Conservation (phyloP, 2,888 invertebrate genomes). For the Galerucella nymphaeae region DNA sequence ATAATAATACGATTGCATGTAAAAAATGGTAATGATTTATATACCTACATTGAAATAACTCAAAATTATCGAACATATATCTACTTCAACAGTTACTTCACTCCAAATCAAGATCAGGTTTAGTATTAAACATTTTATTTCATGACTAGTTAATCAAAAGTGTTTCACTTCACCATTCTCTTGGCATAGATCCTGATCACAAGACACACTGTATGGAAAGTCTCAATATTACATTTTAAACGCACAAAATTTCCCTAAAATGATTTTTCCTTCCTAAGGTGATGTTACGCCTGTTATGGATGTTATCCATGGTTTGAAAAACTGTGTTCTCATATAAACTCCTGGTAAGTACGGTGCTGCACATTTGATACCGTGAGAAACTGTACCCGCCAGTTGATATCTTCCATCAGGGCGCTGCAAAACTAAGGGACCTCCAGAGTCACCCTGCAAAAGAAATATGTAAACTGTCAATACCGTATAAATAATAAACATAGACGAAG, state of each 20-base stretch:
- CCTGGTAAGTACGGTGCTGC: slow-evolving; percentile 92
- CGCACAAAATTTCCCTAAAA: slow-evolving; percentile 19
- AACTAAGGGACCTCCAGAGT: slow-evolving; percentile 91
- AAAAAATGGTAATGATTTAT: no score
- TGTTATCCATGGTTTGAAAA: slow-evolving; percentile 91
- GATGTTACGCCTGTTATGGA: slow-evolving; percentile 80
- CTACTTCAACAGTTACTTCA: neutral
- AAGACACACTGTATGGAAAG: no score
- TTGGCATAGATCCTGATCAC: neutral
- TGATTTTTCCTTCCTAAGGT: slow-evolving; percentile 28
- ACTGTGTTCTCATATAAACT: slow-evolving; percentile 93
- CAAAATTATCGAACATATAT: neutral
- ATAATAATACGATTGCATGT: no score
- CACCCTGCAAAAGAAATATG: slow-evolving; percentile 73
- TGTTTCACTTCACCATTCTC: neutral
- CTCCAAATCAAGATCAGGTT: neutral
- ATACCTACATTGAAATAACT: neutral
- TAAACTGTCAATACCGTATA: neutral
- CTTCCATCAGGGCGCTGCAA: slow-evolving; percentile 84
- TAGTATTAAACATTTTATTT: neutral
- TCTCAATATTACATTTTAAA: slow-evolving; percentile 7
- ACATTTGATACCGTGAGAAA: slow-evolving; percentile 95
- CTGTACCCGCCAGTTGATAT: slow-evolving; percentile 90
- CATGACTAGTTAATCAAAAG: neutral
- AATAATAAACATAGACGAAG: neutral